phyloP scores from a whole-genome alignment of 1,140 invertebrate species.

The Temnothorax longispinosus region DNA sequence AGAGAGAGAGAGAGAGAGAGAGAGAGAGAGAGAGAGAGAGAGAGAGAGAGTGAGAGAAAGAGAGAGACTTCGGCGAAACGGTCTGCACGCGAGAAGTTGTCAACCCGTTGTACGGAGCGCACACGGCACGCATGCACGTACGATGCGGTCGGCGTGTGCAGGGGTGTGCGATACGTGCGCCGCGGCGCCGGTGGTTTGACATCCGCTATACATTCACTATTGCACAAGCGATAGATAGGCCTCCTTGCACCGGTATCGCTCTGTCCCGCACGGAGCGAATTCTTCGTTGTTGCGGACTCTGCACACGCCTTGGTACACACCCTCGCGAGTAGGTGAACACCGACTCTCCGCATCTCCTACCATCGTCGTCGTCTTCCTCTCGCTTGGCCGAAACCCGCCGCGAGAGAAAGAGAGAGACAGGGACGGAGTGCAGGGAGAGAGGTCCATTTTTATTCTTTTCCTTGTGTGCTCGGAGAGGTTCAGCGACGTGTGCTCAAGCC shows the following conservation, averaged over 20 bases:
- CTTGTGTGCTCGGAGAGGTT: slow-evolving; percentile 49
- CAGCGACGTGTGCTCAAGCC: slow-evolving; percentile 54
- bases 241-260: slow-evolving; percentile 75
- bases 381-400: slow-evolving; percentile 25
- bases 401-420: neutral
- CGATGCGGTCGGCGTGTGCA: slow-evolving; percentile 52
- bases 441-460: slow-evolving; percentile 50
- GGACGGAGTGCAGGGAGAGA: slow-evolving; percentile 5
- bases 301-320: slow-evolving; percentile 81
- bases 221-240: slow-evolving; percentile 80
- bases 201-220: slow-evolving; percentile 83
- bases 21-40: neutral
- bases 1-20: slow-evolving; percentile 1
- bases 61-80: slow-evolving; percentile 25
- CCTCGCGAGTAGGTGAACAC: slow-evolving; percentile 77
- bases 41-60: neutral
- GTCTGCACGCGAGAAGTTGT: slow-evolving; percentile 66
- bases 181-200: slow-evolving; percentile 79
- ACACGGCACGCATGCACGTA: neutral
- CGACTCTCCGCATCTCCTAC: slow-evolving; percentile 49
- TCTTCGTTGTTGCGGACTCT: slow-evolving; percentile 75
- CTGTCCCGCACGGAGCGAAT: slow-evolving; percentile 75
- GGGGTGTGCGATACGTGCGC: slow-evolving; percentile 70
- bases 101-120: slow-evolving; percentile 54
- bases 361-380: slow-evolving; percentile 51